Evolutionary conservation across 2,113 vertebrate genomes (phyloP).

Genomic region (Ginglymostoma cirratum): DNA sequence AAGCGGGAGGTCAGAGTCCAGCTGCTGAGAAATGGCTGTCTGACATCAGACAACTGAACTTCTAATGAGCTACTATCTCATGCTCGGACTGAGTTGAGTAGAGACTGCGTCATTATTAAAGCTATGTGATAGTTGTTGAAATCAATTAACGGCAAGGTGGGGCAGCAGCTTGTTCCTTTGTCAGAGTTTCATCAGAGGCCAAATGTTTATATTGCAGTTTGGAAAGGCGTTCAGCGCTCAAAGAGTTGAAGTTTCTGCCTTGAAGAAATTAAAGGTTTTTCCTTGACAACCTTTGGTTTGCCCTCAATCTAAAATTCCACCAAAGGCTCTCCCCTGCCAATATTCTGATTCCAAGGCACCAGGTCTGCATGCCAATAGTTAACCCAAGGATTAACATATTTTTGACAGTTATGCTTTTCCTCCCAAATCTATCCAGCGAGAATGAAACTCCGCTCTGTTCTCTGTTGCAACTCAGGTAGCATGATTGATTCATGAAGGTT

Average conservation of each 20-base stretch:
- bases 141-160: not conserved
- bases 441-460: not conserved
- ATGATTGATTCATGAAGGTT: constrained; percentile 52
- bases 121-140: not conserved
- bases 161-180: not conserved
- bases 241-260: not conserved
- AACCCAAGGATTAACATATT: constrained; percentile 6
- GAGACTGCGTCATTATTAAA: not conserved
- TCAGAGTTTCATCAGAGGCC: not conserved
- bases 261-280: constrained; percentile 12
- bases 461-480: not conserved
- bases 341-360: not conserved
- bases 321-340: not conserved
- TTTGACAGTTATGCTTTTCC: not conserved
- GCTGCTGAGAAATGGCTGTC: not conserved
- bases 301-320: not conserved
- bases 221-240: not conserved
- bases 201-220: not conserved
- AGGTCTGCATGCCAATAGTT: not conserved
- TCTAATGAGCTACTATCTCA: not conserved
- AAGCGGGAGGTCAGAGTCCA: no score
- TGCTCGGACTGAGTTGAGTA: not conserved
- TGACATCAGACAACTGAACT: not conserved
- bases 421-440: not conserved
- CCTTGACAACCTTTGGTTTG: not conserved